Percentiles rank a stretch among this genome's conserved stretches.
phyloP scores from a whole-genome alignment of 2,797 vertebrate species.

The Phoeniculus purpureus region DNA sequence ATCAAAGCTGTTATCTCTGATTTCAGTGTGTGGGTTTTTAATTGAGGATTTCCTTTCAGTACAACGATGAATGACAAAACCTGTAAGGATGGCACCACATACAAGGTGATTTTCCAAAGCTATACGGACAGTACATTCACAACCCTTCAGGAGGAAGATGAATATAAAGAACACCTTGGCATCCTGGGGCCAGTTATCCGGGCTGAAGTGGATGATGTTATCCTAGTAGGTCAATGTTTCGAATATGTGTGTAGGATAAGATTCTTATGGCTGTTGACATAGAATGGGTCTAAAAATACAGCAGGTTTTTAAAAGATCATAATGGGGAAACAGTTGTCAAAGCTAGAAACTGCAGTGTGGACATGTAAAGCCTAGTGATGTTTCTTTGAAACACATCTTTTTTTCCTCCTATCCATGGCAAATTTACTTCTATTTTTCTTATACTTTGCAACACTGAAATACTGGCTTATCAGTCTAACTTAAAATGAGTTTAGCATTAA shows the following conservation, averaged over 20 bases:
- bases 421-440: not conserved
- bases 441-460: not conserved
- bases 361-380: not conserved
- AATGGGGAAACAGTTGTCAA: not conserved
- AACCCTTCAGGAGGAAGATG: constrained; percentile 81
- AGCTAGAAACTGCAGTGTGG: not conserved
- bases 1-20: not conserved
- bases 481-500: not conserved
- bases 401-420: not conserved
- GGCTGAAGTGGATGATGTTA: constrained; percentile 91
- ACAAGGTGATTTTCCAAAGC: constrained; percentile 87
- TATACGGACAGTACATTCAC: constrained; percentile 88
- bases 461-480: not conserved
- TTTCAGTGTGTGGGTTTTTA: not conserved
- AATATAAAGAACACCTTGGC: constrained; percentile 90
- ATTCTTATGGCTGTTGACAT: not conserved
- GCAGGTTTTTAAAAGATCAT: not conserved
- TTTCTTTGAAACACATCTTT: not conserved
- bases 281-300: not conserved
- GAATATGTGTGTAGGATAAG: not conserved
- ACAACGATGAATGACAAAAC: constrained; percentile 63
- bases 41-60: constrained; percentile 57
- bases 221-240: constrained; percentile 81
- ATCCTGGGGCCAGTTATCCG: constrained; percentile 93
- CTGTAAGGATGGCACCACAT: constrained; percentile 67